These are phyloP conservation scores for Agrilus biguttatus DNA, from an alignment of 2,888 invertebrate species.

Conservation along the genomic window DNA sequence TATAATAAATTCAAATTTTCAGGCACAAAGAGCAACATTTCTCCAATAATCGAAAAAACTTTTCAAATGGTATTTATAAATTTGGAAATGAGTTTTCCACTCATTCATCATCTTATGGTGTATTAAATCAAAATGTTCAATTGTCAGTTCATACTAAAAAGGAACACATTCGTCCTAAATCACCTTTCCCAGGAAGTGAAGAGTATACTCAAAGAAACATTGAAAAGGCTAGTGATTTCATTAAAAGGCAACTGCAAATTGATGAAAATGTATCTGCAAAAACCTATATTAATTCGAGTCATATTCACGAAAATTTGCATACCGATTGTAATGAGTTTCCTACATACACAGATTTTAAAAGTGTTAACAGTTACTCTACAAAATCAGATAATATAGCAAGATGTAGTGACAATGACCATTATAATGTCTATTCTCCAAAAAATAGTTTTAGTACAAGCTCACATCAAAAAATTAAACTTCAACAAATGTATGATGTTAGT, in stretches of 20 bases:
- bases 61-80: too few species aligned
- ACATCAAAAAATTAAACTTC: conserved; percentile 1
- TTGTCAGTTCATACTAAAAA: too few species aligned
- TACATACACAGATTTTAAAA: neutral
- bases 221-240: conserved; percentile 23
- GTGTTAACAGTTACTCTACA: conserved; percentile 1
- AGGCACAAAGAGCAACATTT: too few species aligned
- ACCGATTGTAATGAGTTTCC: neutral
- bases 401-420: too few species aligned
- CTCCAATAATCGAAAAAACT: too few species aligned
- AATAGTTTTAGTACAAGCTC: conserved; percentile 1
- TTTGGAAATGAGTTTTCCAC: too few species aligned
- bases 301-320: neutral
- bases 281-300: neutral
- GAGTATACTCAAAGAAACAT: conserved; percentile 25
- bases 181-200: conserved; percentile 24
- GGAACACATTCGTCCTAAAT: conserved; percentile 3
- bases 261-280: neutral
- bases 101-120: too few species aligned
- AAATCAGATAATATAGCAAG: neutral
- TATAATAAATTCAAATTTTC: too few species aligned
- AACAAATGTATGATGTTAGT: conserved; percentile 12
- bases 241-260: conserved; percentile 19
- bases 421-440: too few species aligned
- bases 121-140: too few species aligned